Conservation (phyloP, 2,888 invertebrate species). For the Archaeoteleia sp. region DNA sequence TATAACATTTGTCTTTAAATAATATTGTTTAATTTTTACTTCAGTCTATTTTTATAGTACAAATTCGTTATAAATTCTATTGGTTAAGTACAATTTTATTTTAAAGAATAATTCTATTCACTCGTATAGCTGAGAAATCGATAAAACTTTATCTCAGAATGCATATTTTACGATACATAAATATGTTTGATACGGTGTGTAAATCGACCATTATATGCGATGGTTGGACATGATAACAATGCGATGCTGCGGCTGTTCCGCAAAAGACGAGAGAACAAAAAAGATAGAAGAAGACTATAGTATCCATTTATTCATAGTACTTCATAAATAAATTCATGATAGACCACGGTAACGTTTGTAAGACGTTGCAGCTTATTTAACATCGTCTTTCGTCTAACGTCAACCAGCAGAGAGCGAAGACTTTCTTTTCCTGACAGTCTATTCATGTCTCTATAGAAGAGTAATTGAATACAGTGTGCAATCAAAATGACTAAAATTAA, state of each 20-base stretch:
- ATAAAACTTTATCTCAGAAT: slow-evolving; percentile 20
- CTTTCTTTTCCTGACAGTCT: slow-evolving; percentile 48
- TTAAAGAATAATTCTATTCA: slow-evolving; percentile 10
- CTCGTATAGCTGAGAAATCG: slow-evolving; percentile 11
- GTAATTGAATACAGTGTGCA: slow-evolving; percentile 41
- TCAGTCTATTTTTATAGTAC: no score
- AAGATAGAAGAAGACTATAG: slow-evolving; percentile 64
- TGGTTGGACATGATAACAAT: slow-evolving; percentile 64
- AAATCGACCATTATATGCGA: slow-evolving; percentile 67
- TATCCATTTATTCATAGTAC: slow-evolving; percentile 73
- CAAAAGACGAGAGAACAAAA: slow-evolving; percentile 34
- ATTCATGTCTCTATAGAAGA: slow-evolving; percentile 41
- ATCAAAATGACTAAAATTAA: slow-evolving; percentile 25
- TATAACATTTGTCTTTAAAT: no score
- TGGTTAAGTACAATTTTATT: slow-evolving; percentile 1
- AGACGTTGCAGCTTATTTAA: slow-evolving; percentile 38
- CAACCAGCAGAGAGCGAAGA: slow-evolving; percentile 42
- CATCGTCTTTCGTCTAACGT: slow-evolving; percentile 50
- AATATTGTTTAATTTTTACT: no score
- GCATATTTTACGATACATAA: slow-evolving; percentile 38
- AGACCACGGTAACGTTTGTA: slow-evolving; percentile 53
- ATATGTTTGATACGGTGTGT: slow-evolving; percentile 60
- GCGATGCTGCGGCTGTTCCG: slow-evolving; percentile 55
- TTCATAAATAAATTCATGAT: slow-evolving; percentile 74
- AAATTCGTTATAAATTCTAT: no score